Percentiles rank a stretch among this genome's conserved stretches.
Evolutionary conservation across 2,113 vertebrate species (phyloP).

Genomic region (Vulpes lagopus): DNA sequence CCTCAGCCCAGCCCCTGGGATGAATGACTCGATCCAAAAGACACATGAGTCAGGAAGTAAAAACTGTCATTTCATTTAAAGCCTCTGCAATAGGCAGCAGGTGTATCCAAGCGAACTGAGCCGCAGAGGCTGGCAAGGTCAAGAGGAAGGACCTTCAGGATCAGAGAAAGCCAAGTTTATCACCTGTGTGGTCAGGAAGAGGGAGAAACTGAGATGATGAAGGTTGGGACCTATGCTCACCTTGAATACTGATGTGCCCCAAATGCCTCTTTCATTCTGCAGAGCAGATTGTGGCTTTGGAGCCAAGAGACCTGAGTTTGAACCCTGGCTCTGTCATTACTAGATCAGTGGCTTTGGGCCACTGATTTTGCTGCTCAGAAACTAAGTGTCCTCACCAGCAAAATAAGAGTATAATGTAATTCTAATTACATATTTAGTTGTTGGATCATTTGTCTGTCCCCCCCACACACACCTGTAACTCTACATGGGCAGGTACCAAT

Average conservation of each 20-base stretch:
- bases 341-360: background rate
- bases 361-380: background rate
- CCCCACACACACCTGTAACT: background rate
- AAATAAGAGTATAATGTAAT: background rate
- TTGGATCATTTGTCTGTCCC: slow-evolving; percentile 44
- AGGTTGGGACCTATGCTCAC: fast-evolving
- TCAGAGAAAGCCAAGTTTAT: background rate
- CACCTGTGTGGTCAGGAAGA: background rate
- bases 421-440: background rate
- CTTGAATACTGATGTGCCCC: background rate
- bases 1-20: background rate
- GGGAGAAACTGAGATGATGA: background rate
- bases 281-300: background rate
- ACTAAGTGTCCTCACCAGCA: background rate
- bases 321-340: background rate
- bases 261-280: background rate
- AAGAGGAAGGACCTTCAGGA: background rate
- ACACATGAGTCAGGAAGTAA: background rate
- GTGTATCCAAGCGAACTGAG: background rate
- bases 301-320: background rate
- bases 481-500: background rate
- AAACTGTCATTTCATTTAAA: background rate
- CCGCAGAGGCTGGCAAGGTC: background rate
- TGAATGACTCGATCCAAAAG: background rate
- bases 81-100: background rate